phyloP scores from a whole-genome alignment of 2,113 vertebrate genomes.

The Rhinopomastus cyanomelas region DNA sequence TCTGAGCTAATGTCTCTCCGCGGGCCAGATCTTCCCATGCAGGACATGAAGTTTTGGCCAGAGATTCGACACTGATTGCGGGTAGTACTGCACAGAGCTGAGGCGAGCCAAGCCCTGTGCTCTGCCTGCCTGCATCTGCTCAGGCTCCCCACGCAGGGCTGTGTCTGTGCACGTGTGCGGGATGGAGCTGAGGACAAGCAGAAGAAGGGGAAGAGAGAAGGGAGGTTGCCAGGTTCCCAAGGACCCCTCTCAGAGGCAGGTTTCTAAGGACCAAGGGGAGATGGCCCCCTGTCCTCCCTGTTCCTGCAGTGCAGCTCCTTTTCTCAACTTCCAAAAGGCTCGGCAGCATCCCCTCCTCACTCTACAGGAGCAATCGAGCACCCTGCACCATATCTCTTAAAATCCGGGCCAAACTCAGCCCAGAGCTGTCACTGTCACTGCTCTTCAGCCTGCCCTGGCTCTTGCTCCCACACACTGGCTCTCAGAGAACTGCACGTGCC shows the following conservation, averaged over 20 bases:
- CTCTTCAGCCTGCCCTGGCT: background rate
- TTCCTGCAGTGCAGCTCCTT: background rate
- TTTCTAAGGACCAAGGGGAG: background rate
- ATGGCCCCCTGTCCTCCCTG: background rate
- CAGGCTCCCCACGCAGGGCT: background rate
- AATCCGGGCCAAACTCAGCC: background rate
- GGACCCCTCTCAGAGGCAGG: background rate
- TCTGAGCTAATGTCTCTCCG: background rate
- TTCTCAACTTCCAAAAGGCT: background rate
- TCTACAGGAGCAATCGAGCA: background rate
- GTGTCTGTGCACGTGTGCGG: accelerated
- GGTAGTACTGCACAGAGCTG: background rate
- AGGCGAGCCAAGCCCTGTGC: background rate
- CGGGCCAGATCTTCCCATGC: background rate
- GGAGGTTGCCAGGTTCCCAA: background rate
- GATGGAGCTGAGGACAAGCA: background rate
- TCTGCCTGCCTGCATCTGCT: background rate
- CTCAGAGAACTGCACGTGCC: background rate
- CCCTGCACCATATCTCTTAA: background rate
- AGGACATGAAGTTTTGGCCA: conserved; percentile 5
- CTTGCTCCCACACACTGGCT: background rate
- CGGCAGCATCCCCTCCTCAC: background rate
- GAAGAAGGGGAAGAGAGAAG: background rate
- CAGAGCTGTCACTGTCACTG: background rate
- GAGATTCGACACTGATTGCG: conserved; percentile 14